phyloP scores from a whole-genome alignment of 2,113 vertebrate genomes.

The Mesocricetus auratus region DNA sequence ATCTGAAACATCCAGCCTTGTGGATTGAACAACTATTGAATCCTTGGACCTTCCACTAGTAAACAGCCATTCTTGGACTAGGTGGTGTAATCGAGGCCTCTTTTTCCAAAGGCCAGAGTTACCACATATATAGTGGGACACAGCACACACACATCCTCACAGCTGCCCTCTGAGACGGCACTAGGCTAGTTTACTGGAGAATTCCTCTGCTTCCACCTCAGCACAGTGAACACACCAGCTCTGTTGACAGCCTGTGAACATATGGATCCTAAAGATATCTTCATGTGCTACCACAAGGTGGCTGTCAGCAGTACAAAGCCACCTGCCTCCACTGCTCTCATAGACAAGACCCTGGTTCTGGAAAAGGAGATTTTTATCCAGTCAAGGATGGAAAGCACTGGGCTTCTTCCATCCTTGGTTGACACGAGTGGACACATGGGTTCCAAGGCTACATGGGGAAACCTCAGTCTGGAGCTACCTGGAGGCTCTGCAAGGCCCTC shows the following conservation, averaged over 20 bases:
- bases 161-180: neutral
- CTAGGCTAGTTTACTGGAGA: rapidly evolving
- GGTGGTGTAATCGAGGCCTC: neutral
- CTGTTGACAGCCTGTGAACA: rapidly evolving
- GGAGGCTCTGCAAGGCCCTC: neutral
- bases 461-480: neutral
- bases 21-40: neutral
- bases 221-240: neutral
- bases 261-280: rapidly evolving
- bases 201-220: neutral
- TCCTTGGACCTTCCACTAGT: neutral
- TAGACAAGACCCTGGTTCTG: rapidly evolving
- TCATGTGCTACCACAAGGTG: rapidly evolving
- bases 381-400: rapidly evolving
- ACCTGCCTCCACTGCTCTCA: rapidly evolving
- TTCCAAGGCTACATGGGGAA: neutral
- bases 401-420: rapidly evolving
- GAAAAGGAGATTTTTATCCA: rapidly evolving
- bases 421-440: neutral
- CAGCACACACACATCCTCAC: neutral
- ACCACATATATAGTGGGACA: neutral
- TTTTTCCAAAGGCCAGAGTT: neutral
- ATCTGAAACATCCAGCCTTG: neutral
- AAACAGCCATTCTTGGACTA: neutral
- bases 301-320: rapidly evolving